These are phyloP conservation scores for Rhyacichthys aspro DNA, from an alignment of 2,797 vertebrate species.

Conservation along the genomic window DNA sequence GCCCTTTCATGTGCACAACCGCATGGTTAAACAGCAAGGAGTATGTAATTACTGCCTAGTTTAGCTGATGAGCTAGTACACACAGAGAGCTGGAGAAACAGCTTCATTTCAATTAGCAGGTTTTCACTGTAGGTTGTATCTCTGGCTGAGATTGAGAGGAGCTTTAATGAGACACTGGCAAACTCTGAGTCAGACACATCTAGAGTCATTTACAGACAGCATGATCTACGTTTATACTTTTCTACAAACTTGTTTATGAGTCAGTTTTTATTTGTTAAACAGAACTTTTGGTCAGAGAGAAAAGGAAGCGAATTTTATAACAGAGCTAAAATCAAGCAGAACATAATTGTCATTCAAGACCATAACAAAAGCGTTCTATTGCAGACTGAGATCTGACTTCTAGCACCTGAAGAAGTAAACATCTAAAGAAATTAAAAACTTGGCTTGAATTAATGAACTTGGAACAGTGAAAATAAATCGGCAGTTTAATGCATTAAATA, in stretches of 20 bases:
- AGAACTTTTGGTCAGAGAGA: no score
- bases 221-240: neutral
- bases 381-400: no score
- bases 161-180: constrained; percentile 28
- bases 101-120: constrained; percentile 25
- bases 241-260: neutral
- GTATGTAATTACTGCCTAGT: constrained; percentile 31
- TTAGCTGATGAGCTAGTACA: constrained; percentile 28
- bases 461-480: no score
- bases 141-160: no score
- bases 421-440: neutral
- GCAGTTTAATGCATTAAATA: neutral
- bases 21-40: constrained; percentile 9
- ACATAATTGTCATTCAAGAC: neutral
- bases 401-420: neutral
- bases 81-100: constrained; percentile 18
- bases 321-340: no score
- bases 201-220: constrained; percentile 1
- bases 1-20: constrained; percentile 24
- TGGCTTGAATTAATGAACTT: no score
- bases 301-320: no score
- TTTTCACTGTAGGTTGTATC: no score
- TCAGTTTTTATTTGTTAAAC: neutral
- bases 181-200: constrained; percentile 4
- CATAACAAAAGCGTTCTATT: neutral